Base-by-base conservation (phyloP, 2,888 invertebrate species). In the Rosalia funebris region DNA sequence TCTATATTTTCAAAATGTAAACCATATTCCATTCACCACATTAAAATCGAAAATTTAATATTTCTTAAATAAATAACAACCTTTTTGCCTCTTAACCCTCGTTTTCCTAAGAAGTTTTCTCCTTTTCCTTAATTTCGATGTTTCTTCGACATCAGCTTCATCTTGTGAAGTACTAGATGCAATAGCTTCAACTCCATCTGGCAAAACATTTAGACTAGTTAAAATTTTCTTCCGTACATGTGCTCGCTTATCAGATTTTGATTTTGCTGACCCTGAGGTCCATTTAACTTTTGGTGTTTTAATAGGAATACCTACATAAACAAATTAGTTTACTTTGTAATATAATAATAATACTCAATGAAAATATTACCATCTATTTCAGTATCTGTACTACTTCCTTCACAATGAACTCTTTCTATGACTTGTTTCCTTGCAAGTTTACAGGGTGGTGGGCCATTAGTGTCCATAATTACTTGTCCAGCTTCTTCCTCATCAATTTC, bases 81-180 rank as follows among this genome's bases (percentile, higher is more conserved):
- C 75, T 75, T 78, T 78, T 60, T 84, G 82, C 42, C 82, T 83
- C 77, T 88, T 88, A 71, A 87, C 88, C 31, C 88, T 83, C 1
- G 78, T 76, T 78, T 89, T 89, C 72, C 88, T 84, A 72, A 88
- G 83, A 7, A 88, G 83, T 75, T 89, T 89, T 54, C 84, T 79
- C 71, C 81, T 73, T 71, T 81, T 81, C 37, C 80, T 69, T 48
- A 78, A 72, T 55, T 80, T 79, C 0, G 75, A 68, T 7, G 76
- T 71, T 53, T 80, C 81, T 48, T 80, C 81, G 1, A 70, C 68
- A 84, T 88, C 82, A 82, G 86, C 77, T 84, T 87, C 82, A 57
- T 81, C 81, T 52, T 81, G 80, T 0, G 81, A 81, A 68, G 80
- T 81, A 61, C 81, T 85, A 17, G 85, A 83, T 15, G 82, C 80